Conservation (phyloP, 2,888 invertebrate genomes). For the Macrosoma leucophasiata region DNA sequence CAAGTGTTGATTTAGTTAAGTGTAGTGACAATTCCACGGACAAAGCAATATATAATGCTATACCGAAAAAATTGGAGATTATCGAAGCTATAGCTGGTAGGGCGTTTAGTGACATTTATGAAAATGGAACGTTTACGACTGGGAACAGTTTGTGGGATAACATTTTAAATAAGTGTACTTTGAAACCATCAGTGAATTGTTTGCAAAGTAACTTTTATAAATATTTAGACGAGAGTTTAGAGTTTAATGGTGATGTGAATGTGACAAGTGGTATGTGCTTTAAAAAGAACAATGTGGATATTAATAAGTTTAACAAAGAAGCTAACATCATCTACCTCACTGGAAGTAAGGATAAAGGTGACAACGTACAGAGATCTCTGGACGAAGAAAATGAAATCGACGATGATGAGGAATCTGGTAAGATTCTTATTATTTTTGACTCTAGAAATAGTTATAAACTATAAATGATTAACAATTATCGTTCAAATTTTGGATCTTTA, state of each 20-base stretch:
- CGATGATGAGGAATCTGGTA: constrained; percentile 55
- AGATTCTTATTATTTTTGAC: constrained; percentile 18
- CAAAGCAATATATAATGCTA: constrained; percentile 33
- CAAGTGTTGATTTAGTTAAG: constrained; percentile 35
- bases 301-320: constrained; percentile 71
- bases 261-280: constrained; percentile 79
- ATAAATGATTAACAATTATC: too few relatives aligned
- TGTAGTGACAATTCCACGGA: constrained; percentile 37
- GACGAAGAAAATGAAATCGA: constrained; percentile 58
- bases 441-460: neutral
- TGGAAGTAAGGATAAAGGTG: constrained; percentile 44
- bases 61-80: constrained; percentile 47
- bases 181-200: constrained; percentile 80
- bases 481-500: too few relatives aligned
- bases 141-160: constrained; percentile 84
- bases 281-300: constrained; percentile 78
- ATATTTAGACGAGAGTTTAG: constrained; percentile 81
- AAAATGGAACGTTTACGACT: constrained; percentile 67
- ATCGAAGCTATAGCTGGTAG: constrained; percentile 53
- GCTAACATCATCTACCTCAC: constrained; percentile 67
- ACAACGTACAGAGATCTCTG: constrained; percentile 36
- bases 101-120: constrained; percentile 53
- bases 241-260: constrained; percentile 78
- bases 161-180: constrained; percentile 82
- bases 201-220: constrained; percentile 85